Base-by-base conservation (phyloP, 2,113 vertebrate species). In the Orycteropus afer region DNA sequence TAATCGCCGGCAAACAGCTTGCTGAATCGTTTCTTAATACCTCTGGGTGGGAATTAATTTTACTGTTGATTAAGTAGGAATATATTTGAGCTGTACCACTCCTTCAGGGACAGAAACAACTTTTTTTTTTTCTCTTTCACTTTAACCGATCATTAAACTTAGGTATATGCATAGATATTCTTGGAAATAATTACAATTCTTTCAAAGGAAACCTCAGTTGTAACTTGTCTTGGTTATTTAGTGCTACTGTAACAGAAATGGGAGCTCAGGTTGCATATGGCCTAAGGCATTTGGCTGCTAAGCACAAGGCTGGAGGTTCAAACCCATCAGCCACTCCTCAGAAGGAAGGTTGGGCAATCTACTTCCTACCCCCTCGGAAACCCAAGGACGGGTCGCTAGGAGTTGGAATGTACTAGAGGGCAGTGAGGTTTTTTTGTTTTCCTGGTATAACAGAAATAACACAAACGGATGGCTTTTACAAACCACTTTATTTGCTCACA, bases 11-110 rank as follows among this genome's bases (percentile, higher is more conserved):
- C 53, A 97, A 97, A 94, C 85, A 97, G 78, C 32, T 84, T 90
- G 95, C 86, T 69, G 49, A 79, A 93, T 94, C 49, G 73, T 94
- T 95, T 87, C 85, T 65, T 85, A 95, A 92, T 65, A 59, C 63
- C 45, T 90, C 61, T 81, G 45, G 13, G 4, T 83, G 8, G 89
- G 97, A 96, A 94, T 67, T 96, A 95, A 97, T 97, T 97, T 97
- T 97, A 69, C 57, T 95, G 69, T 90, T 97, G 93, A 94, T 94
- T 97, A 97, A 78, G 71, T 95, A 97, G 87, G 45, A 96, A 95
- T 67, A 88, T 22, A 67, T 95, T 77, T 93, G 63, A 94, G 63
- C 29, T 85, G 69, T 95, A 63, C 83, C 29, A 86, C 73, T 22
- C 89, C 79, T 97, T 96, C 93, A 97, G 57, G 29, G 88, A 90